phyloP scores from a whole-genome alignment of 64 coral and sea anemone genomes.

The Montipora capricornis region DNA sequence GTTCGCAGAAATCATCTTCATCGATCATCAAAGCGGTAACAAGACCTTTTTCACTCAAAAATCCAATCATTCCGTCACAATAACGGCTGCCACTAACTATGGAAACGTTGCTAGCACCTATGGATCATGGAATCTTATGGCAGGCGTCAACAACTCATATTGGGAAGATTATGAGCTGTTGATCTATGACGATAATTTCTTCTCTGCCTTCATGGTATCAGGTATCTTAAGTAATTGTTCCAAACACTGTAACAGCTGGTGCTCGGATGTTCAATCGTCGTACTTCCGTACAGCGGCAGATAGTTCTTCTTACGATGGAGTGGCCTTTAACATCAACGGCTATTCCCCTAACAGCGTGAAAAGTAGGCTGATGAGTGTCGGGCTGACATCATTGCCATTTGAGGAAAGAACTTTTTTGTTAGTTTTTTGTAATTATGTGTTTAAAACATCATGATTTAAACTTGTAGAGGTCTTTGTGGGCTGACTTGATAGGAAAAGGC shows the following conservation, averaged over 20 bases:
- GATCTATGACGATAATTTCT: constrained; percentile 16
- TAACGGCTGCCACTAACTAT: background rate
- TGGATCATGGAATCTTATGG: background rate
- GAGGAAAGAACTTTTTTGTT: too few species aligned
- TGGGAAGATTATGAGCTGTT: constrained; percentile 26
- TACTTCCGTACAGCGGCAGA: background rate
- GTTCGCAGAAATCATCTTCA: constrained; percentile 60
- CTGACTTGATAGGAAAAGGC: too few species aligned
- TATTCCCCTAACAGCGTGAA: background rate
- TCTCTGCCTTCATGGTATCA: background rate
- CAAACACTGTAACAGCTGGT: background rate
- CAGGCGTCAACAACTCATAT: background rate
- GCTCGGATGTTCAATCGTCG: background rate
- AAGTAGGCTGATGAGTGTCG: constrained; percentile 40
- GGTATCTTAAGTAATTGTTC: background rate
- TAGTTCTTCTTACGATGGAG: background rate
- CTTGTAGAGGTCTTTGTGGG: too few species aligned
- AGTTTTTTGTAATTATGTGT: too few species aligned
- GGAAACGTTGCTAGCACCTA: background rate
- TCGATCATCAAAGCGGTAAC: constrained; percentile 6
- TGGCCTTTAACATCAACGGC: constrained; percentile 21
- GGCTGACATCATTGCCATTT: background rate
- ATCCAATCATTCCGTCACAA: background rate
- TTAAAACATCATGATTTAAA: too few species aligned
- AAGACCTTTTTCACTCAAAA: background rate